A percentile compares a stretch with the other conserved stretches of the same genome.
phyloP scores from a whole-genome alignment of 2,797 vertebrate genomes.

The Nannoperca australis region DNA sequence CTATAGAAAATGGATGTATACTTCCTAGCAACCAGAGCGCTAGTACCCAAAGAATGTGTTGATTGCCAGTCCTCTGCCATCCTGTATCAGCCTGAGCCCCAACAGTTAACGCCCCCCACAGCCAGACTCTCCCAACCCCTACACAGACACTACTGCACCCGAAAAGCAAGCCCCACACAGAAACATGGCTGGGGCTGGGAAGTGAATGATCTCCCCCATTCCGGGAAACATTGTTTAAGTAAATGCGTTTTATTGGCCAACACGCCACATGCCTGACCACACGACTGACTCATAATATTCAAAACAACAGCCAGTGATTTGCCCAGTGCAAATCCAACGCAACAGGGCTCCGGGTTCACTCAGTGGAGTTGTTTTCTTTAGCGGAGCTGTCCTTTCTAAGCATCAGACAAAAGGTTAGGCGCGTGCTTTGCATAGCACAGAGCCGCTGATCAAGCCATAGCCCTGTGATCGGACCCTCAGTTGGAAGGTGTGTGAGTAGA shows the following conservation, averaged over 20 bases:
- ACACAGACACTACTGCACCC: slow-evolving; percentile 40
- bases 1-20: slow-evolving; percentile 84
- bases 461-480: slow-evolving; percentile 5
- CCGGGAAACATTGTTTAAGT: slow-evolving; percentile 79
- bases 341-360: slow-evolving; percentile 52
- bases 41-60: slow-evolving; percentile 82
- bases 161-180: slow-evolving; percentile 53
- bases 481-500: neutral
- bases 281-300: slow-evolving; percentile 79
- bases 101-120: slow-evolving; percentile 52
- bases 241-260: slow-evolving; percentile 80
- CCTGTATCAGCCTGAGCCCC: slow-evolving; percentile 74
- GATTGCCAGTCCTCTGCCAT: slow-evolving; percentile 78
- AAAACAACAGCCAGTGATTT: slow-evolving; percentile 76
- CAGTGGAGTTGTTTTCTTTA: slow-evolving; percentile 57
- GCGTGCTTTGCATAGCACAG: slow-evolving; percentile 65
- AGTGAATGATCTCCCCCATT: slow-evolving; percentile 67
- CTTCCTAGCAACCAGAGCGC: slow-evolving; percentile 84
- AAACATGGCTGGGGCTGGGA: slow-evolving; percentile 53
- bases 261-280: slow-evolving; percentile 76
- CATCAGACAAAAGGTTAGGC: slow-evolving; percentile 67
- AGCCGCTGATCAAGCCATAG: slow-evolving; percentile 39
- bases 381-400: slow-evolving; percentile 50
- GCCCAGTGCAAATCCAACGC: slow-evolving; percentile 49
- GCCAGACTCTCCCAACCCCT: slow-evolving; percentile 30